phyloP scores from a whole-genome alignment of 2,888 invertebrate genomes.

The Harpalus rubripes region DNA sequence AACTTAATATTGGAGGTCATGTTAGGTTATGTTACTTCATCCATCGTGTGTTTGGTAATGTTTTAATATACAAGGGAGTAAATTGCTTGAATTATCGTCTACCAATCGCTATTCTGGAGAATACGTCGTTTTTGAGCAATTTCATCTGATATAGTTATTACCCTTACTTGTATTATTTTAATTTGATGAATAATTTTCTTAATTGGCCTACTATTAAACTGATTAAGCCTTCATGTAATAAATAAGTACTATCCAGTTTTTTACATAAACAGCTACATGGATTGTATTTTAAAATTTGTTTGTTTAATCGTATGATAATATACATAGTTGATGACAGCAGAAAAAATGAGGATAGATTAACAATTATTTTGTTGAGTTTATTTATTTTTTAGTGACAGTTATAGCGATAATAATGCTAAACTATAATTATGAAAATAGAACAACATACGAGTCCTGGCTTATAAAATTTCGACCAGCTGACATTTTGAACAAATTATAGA shows the following conservation, averaged over 20 bases:
- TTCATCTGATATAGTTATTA: slow-evolving; percentile 51
- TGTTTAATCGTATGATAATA: neutral
- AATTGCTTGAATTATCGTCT: slow-evolving; percentile 51
- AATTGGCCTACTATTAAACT: slow-evolving; percentile 41
- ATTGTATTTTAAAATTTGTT: slow-evolving; percentile 4
- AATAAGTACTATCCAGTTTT: slow-evolving; percentile 15
- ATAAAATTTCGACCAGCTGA: too few relatives aligned
- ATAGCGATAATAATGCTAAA: neutral
- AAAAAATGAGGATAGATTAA: neutral
- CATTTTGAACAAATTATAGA: too few relatives aligned
- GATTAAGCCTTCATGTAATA: slow-evolving; percentile 41
- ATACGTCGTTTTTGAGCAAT: slow-evolving; percentile 24
- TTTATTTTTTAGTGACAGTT: neutral
- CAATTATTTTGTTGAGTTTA: neutral
- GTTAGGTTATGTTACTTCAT: slow-evolving; percentile 21
- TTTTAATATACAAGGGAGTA: slow-evolving; percentile 47
- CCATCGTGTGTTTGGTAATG: slow-evolving; percentile 54
- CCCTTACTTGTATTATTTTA: slow-evolving; percentile 48
- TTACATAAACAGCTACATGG: slow-evolving; percentile 16
- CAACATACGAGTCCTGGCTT: too few relatives aligned
- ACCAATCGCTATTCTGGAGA: slow-evolving; percentile 29
- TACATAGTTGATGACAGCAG: neutral
- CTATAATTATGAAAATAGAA: neutral
- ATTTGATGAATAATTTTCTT: slow-evolving; percentile 36
- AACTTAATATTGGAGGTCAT: slow-evolving; percentile 31